Base-by-base conservation (phyloP, 2,797 vertebrate species). In the Euphonia xanthogaster region DNA sequence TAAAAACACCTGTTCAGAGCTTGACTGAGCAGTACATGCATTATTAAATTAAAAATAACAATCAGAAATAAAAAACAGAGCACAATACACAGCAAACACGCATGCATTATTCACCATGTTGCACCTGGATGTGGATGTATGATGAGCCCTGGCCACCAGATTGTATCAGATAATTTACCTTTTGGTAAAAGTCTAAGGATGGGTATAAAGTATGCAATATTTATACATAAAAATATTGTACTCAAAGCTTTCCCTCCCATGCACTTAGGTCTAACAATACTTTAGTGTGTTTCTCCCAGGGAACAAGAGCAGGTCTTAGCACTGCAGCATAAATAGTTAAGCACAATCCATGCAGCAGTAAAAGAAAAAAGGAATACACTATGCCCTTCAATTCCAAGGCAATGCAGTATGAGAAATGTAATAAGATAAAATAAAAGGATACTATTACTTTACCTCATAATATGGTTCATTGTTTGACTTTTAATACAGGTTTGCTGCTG, bases 311-410 rank as follows among this genome's bases (percentile, higher is more conserved):
- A 76, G 51, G 55, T 81, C 60, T 84, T 70, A 57, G 40, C 40
- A 48, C 28, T 86, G 66, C 72, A 85, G 40, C 39, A 74, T 74
- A 65, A 93, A 92, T 73, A 81, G 85, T 91, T 90, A 92, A 91
- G 82, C 37, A 70, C 51, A 78, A 68, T 70, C 76, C 82, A 90
- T 37, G 63, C 44, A 86, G 72, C 58, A 84, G 62, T 62, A 80
- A 88, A 68, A 88, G 19, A 74, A 40, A 79, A 88, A 91, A 91
- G 54, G 72, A 88, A 70, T 24, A 23, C n/a, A 50, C 54, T 45
- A 22, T 70, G 81, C 65, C 57, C 33, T 83, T 76, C 68, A 60
- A 61, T 44, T 94, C 72, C 31, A 45, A 76, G 72, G 48, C 82
- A 90, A 62, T 57, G 75, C 66, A 78, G 62, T 17, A 51, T 28